Evolutionary conservation across 2,888 invertebrate species (phyloP), one percentile per base, ranked within the genome.

Genomic region (Leptarthrus brevirostris): DNA sequence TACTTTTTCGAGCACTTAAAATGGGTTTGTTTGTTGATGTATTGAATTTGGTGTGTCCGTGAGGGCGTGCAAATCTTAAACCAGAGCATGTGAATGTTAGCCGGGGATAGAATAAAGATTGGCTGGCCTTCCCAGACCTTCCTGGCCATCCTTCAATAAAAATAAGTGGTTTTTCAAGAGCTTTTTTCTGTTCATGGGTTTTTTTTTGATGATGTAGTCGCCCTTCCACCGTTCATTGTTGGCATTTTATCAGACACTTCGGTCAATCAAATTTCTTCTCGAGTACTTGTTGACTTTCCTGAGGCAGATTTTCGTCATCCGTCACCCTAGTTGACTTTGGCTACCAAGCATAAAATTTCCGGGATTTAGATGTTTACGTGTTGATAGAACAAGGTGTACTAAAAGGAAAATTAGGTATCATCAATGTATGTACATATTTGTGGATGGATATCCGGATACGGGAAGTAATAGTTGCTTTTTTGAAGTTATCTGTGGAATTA

Each of bases 191-290:
- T n/a, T n/a, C n/a, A 44, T 4, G 4, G 4, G 1, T 16, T 16
- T 14, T 14, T 14, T 12, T 44, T 44, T 44, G n/a, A 3, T 44
- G 44, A 12, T 44, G 3, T 44, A 44, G 44, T 44, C 12, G 16
- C 18, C 16, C 40, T 36, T n/a, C 18, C 40, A 18, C 20, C 18
- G 61, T 36, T 18, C 36, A 61, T 61, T 61, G 36, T 61, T 61
- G 61, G 40, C 10, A 61, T 40, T 61, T 61, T 61, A n/a, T n/a
- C n/a, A n/a, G n/a, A n/a, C n/a, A n/a, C n/a, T n/a, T n/a, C 36
- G 61, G 61, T 61, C 61, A 61, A 61, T 36, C 36, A 36, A 61
- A 61, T 61, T 61, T 61, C 61, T 34, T 40, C n/a, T n/a, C n/a
- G n/a, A n/a, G n/a, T n/a, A 34, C 61, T 61, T 61, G 61, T 61